phyloP scores from a whole-genome alignment of 2,888 invertebrate genomes.

The Caprella mutica region DNA sequence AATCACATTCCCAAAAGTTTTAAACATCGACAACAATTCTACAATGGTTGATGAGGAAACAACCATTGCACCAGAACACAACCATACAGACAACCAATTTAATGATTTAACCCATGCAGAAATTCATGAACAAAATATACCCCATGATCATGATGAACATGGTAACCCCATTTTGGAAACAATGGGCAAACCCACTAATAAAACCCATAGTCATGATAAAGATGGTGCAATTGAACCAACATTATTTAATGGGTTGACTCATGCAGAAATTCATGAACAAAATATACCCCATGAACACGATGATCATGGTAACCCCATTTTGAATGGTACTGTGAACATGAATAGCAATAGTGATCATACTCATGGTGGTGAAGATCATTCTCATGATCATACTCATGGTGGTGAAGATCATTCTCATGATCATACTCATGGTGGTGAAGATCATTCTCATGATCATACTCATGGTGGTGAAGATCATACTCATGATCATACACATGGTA shows the following conservation, averaged over 20 bases:
- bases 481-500: not conserved
- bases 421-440: too few species aligned
- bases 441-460: too few species aligned
- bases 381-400: too few species aligned
- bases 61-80: too few species aligned
- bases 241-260: not conserved
- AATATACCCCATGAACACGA: not conserved
- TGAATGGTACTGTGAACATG: too few species aligned
- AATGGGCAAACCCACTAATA: not conserved
- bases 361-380: too few species aligned
- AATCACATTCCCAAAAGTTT: too few species aligned
- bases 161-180: not conserved
- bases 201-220: not conserved
- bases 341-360: not conserved
- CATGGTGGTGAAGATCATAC: not conserved
- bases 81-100: too few species aligned
- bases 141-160: conserved; percentile 12
- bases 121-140: not conserved
- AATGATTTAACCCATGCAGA: not conserved
- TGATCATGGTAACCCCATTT: not conserved
- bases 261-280: not conserved
- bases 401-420: too few species aligned
- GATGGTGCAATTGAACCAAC: not conserved
- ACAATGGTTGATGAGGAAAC: too few species aligned
- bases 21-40: too few species aligned